Percentiles rank a stretch among this genome's conserved stretches.
Evolutionary conservation across 2,113 vertebrate species (phyloP).

Genomic region (Synchiropus splendidus): DNA sequence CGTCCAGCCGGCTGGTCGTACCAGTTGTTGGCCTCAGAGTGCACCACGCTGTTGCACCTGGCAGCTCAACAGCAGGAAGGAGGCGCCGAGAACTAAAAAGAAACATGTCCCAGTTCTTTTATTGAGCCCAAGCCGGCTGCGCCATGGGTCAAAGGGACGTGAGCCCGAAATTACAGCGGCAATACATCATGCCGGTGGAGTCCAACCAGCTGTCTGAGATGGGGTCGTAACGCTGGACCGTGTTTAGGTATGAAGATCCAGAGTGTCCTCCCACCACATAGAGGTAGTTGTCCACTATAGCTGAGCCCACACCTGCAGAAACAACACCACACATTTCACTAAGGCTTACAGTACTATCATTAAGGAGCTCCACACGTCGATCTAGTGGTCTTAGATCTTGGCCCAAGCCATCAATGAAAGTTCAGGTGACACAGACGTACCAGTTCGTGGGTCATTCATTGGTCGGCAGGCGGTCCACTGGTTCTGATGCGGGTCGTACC

Average conservation of each 20-base stretch:
- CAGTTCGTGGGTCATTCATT: constrained; percentile 95
- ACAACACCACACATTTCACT: too few relatives aligned
- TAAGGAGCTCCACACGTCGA: too few relatives aligned
- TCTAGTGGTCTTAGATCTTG: neutral
- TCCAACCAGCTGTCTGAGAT: constrained; percentile 92
- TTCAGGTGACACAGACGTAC: constrained; percentile 57
- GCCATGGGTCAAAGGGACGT: constrained; percentile 83
- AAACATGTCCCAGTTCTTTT: constrained; percentile 26
- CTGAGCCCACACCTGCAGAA: constrained; percentile 83
- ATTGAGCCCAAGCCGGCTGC: constrained; percentile 34
- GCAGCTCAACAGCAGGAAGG: constrained; percentile 6
- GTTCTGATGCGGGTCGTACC: constrained; percentile 95
- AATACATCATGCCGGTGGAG: constrained; percentile 91
- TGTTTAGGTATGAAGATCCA: constrained; percentile 93
- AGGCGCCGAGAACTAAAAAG: constrained; percentile 31
- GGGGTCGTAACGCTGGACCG: constrained; percentile 91
- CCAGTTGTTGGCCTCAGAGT: constrained; percentile 25
- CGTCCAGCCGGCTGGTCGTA: constrained; percentile 17
- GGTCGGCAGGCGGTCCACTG: constrained; percentile 95
- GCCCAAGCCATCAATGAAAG: neutral
- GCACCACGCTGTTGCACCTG: constrained; percentile 42
- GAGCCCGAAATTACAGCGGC: constrained; percentile 95
- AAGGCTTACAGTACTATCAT: too few relatives aligned
- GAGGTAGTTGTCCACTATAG: constrained; percentile 90
- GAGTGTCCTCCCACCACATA: constrained; percentile 97